phyloP scores from a whole-genome alignment of 2,797 vertebrate species.

The Gouania willdenowi region DNA sequence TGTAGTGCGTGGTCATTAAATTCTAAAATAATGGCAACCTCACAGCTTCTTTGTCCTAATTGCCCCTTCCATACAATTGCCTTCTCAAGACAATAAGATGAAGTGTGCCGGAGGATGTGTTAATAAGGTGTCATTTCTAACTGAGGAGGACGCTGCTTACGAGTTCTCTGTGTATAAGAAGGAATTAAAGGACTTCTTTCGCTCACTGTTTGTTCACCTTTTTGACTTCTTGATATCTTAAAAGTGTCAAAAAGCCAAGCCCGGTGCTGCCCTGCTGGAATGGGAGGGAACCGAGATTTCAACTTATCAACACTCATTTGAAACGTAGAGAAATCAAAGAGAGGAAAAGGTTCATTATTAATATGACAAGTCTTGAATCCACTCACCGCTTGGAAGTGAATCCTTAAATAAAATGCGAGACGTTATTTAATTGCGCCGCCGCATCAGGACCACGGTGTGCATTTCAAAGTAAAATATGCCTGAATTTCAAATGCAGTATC shows the following conservation, averaged over 20 bases:
- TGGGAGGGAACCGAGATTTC: conserved; percentile 42
- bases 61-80: conserved; percentile 80
- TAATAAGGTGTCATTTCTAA: conserved; percentile 79
- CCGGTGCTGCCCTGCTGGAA: conserved; percentile 28
- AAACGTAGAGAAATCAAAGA: conserved; percentile 53
- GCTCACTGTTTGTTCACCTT: conserved; percentile 48
- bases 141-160: conserved; percentile 61
- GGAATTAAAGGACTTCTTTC: conserved; percentile 51
- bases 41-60: conserved; percentile 81
- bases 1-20: conserved; percentile 84
- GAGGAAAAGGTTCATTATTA: conserved; percentile 63
- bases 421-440: conserved; percentile 58
- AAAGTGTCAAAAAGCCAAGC: conserved; percentile 34
- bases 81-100: conserved; percentile 81
- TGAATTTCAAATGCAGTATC: conserved; percentile 60
- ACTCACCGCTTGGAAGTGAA: conserved; percentile 32
- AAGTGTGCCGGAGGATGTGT: conserved; percentile 72
- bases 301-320: conserved; percentile 55
- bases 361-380: conserved; percentile 53
- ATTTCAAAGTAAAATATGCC: conserved; percentile 61
- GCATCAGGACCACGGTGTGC: conserved; percentile 32
- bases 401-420: conserved; percentile 70
- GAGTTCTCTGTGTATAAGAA: conserved; percentile 38
- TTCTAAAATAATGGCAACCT: conserved; percentile 85
- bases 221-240: conserved; percentile 38